Evolutionary conservation across 92 coral and sea anemone species (phyloP), one percentile per base, ranked within the genome.

Genomic region (Heteractis magnifica): DNA sequence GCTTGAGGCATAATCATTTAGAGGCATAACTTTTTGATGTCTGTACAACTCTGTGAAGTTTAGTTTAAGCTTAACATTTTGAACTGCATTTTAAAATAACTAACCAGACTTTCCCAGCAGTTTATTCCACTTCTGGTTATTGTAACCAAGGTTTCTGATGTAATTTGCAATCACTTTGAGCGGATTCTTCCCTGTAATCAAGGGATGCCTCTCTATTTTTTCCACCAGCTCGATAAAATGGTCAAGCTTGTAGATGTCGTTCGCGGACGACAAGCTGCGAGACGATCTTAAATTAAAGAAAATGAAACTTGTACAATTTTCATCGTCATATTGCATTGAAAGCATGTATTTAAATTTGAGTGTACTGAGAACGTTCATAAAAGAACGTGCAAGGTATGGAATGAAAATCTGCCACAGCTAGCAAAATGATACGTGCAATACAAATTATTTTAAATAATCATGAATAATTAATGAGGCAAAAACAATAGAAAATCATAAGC

Each of bases 191-290:
- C 65, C 52, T 14, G 78, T 70, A 9, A 52, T 52, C 53, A 77
- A 73, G 65, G 64, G 64, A 58, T 85, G 89, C 71, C 87, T 68
- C 60, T 89, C 92, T 16, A 86, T 86, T 76, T 89, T 89, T 85
- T 89, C 92, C 9, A 89, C 81, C 64, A 89, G 79, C 59, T 81
- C 89, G 64, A 89, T 82, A 49, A 85, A 89, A 65, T 89, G 79
- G 56, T 89, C 92, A 84, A 89, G 58, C 26, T 86, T 82, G 83
- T 89, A 85, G 48, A 89, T 78, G 48, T 89, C 86, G 62, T 55
- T 78, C 7, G 55, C 19, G 9, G 7, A 14, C 7, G 71, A 56
- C 71, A 78, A 19, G 71, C 51, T 78, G 3, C 82, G 70, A 9
- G 51, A 19, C 21, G 52, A 56, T 34, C 82, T 78, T 20, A 12